Percentiles rank a stretch among this genome's conserved stretches.
phyloP scores from a whole-genome alignment of 2,888 invertebrate genomes.

The Caenorhabditis macrosperma region DNA sequence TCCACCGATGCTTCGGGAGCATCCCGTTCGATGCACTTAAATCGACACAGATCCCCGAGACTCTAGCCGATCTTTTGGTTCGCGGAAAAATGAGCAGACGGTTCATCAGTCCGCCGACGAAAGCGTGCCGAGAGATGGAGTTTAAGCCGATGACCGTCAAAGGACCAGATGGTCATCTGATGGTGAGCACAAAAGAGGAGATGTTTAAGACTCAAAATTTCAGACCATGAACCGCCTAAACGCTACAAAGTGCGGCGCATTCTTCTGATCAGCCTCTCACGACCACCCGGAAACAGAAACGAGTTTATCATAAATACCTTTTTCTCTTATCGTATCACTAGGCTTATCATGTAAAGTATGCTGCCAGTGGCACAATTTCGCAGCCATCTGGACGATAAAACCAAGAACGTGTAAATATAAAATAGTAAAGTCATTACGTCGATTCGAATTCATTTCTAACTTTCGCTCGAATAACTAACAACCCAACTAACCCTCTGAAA shows the following conservation, averaged over 20 bases:
- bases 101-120: constrained; percentile 12
- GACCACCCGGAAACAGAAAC: not conserved
- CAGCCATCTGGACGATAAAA: not conserved
- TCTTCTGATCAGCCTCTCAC: constrained; percentile 5
- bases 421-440: no score
- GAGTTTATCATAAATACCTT: not conserved
- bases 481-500: constrained; percentile 6
- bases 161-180: not conserved
- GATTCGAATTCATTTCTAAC: constrained; percentile 6
- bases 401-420: constrained; percentile 1
- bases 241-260: constrained; percentile 33
- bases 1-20: constrained; percentile 38
- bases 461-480: constrained; percentile 5
- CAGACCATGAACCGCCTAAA: constrained; percentile 31
- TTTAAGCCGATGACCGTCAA: constrained; percentile 15
- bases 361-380: no score
- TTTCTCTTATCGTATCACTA: no score
- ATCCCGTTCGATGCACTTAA: not conserved
- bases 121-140: constrained; percentile 29
- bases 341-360: no score
- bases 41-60: constrained; percentile 12
- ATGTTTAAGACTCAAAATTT: not conserved
- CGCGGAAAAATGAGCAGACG: constrained; percentile 27
- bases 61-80: constrained; percentile 12
- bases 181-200: constrained; percentile 12